These are phyloP conservation scores for Uromys caudimaculatus DNA, from an alignment of 2,797 vertebrate species.

Conservation along the genomic window DNA sequence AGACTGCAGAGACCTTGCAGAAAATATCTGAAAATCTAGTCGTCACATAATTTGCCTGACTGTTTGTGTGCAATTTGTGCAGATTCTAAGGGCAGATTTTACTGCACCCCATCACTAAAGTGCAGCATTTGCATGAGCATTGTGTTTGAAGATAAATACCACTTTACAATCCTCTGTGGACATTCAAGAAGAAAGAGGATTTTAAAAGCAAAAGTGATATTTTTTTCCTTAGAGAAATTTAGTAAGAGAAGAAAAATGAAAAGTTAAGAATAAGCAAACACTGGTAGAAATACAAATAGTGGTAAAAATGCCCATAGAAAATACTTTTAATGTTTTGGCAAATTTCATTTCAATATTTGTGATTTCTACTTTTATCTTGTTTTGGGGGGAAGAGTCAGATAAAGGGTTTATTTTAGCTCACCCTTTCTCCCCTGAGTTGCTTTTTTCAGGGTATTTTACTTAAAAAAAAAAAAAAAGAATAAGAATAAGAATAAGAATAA, in stretches of 20 bases:
- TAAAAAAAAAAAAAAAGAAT: neutral
- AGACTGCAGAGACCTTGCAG: neutral
- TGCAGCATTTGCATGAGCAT: neutral
- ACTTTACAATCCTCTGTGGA: neutral
- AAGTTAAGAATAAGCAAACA: slow-evolving; percentile 9
- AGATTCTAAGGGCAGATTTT: slow-evolving; percentile 34
- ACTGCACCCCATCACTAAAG: neutral
- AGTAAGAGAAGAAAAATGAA: slow-evolving; percentile 20
- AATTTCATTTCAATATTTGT: slow-evolving; percentile 58
- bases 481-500: too few species aligned
- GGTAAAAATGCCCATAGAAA: neutral
- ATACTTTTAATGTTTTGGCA: slow-evolving; percentile 11
- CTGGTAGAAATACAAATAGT: neutral
- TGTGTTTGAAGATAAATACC: slow-evolving; percentile 49
- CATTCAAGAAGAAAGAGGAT: neutral
- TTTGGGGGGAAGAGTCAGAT: neutral
- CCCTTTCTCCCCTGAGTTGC: neutral
- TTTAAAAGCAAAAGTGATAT: slow-evolving; percentile 4
- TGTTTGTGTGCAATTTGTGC: neutral
- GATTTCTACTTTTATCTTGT: slow-evolving; percentile 12
- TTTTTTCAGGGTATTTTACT: neutral
- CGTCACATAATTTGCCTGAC: neutral
- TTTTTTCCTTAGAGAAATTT: slow-evolving; percentile 39
- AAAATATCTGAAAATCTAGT: neutral
- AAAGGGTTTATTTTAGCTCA: neutral